A percentile compares a stretch with the other conserved stretches of the same genome.
These are phyloP conservation scores for Lepidotrigona ventralis DNA, from an alignment of 1,140 invertebrate genomes.

Conservation along the genomic window DNA sequence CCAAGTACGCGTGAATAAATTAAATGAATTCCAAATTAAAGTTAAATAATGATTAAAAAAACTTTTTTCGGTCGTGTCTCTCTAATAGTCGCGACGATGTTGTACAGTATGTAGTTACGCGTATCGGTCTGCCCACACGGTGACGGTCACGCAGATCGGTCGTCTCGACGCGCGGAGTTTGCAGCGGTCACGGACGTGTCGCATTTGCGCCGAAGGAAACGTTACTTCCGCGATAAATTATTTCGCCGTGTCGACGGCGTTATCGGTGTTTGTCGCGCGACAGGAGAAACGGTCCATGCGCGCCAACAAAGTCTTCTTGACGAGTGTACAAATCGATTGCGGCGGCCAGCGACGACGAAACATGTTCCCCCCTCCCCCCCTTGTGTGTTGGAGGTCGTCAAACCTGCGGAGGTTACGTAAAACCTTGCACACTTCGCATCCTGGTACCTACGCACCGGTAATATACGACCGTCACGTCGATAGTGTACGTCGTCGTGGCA, in stretches of 20 bases:
- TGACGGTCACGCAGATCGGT: conserved; percentile 29
- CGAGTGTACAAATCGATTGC: conserved; percentile 57
- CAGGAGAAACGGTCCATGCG: conserved; percentile 25
- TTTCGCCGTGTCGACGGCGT: conserved; percentile 43
- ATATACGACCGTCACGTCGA: conserved; percentile 49
- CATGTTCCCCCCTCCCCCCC: conserved; percentile 15
- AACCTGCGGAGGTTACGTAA: conserved; percentile 60
- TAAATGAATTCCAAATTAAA: too few species aligned
- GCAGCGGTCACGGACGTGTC: conserved; percentile 15
- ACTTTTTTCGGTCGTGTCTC: neutral
- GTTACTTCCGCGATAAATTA: conserved; percentile 56
- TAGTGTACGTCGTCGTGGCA: conserved; percentile 30
- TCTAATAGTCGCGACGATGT: neutral
- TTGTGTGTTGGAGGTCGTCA: conserved; percentile 47
- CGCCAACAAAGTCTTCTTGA: conserved; percentile 42
- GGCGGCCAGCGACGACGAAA: conserved; percentile 25
- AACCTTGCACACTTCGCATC: conserved; percentile 34
- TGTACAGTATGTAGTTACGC: conserved; percentile 30
- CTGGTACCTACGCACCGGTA: conserved; percentile 41
- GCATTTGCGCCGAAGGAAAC: conserved; percentile 18
- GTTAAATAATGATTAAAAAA: too few species aligned
- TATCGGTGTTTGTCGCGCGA: conserved; percentile 46
- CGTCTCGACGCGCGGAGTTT: neutral
- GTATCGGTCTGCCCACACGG: conserved; percentile 58
- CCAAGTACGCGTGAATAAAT: too few species aligned